These are phyloP conservation scores for Chiloscyllium punctatum DNA, from an alignment of 2,797 vertebrate genomes.

Conservation along the genomic window DNA sequence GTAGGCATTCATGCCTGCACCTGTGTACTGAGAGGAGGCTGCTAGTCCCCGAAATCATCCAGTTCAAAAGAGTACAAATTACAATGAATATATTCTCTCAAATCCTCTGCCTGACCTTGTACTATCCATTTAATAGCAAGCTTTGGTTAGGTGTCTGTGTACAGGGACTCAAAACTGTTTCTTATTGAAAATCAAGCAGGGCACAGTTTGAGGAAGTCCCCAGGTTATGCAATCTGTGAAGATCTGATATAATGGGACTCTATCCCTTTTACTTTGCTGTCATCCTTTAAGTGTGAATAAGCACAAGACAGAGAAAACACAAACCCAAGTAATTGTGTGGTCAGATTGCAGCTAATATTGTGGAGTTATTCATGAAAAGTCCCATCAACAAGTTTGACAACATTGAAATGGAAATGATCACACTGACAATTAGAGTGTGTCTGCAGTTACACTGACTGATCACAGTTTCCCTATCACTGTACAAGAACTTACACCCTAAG, in stretches of 20 bases:
- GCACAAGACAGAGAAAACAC: not conserved
- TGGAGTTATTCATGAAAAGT: not conserved
- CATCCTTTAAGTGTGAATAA: not conserved
- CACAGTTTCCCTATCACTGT: not conserved
- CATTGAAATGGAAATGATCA: not conserved
- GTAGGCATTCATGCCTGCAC: not conserved
- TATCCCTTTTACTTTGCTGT: not conserved
- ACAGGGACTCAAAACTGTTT: not conserved
- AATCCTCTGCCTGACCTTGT: not conserved
- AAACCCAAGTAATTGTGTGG: not conserved
- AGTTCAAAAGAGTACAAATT: not conserved
- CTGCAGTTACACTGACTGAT: not conserved
- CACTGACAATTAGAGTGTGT: not conserved
- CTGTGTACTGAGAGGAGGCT: not conserved
- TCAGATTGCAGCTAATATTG: not conserved
- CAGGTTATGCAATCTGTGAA: not conserved
- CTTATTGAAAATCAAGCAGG: not conserved
- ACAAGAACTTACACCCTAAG: not conserved
- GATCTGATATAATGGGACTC: not conserved
- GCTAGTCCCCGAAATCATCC: not conserved
- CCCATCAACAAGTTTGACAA: not conserved
- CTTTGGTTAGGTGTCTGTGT: not conserved
- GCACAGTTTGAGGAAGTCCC: not conserved
- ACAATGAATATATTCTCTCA: not conserved
- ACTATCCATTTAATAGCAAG: not conserved